Percentiles rank a stretch among this genome's conserved stretches.
These are phyloP conservation scores for Ophonus ardosiacus DNA, from an alignment of 2,888 invertebrate genomes.

Conservation along the genomic window DNA sequence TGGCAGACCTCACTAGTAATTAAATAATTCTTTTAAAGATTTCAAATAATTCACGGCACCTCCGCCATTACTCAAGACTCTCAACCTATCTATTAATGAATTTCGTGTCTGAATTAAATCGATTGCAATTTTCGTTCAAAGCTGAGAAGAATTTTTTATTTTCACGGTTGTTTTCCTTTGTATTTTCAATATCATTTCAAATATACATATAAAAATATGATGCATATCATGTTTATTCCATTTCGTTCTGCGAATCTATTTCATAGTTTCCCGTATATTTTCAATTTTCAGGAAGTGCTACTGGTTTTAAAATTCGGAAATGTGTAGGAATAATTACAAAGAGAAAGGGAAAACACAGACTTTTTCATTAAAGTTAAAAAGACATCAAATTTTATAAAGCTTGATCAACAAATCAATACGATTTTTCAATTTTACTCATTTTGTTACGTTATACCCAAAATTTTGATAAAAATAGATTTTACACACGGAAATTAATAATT, in stretches of 20 bases:
- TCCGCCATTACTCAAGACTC: conserved; percentile 32
- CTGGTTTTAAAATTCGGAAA: neutral
- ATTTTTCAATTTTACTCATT: too few relatives aligned
- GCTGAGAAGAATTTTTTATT: conserved; percentile 34
- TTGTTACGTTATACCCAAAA: too few relatives aligned
- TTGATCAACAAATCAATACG: too few relatives aligned
- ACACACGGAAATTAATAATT: too few relatives aligned
- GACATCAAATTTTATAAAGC: too few relatives aligned
- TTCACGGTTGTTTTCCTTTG: neutral
- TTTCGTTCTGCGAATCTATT: neutral
- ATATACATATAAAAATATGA: neutral
- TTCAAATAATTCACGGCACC: conserved; percentile 18
- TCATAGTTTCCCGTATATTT: neutral
- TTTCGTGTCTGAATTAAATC: conserved; percentile 25
- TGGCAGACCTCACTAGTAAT: conserved; percentile 35
- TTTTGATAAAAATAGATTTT: too few relatives aligned
- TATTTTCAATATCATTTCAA: conserved; percentile 17
- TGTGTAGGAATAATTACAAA: neutral
- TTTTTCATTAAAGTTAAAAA: too few relatives aligned
- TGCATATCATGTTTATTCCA: neutral
- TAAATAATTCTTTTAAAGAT: conserved; percentile 54
- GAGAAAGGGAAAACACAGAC: neutral
- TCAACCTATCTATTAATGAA: conserved; percentile 42
- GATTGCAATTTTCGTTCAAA: conserved; percentile 16
- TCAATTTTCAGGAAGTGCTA: neutral